Base-by-base conservation (phyloP, 1,140 invertebrate genomes). In the Brachionus paranguensis region DNA sequence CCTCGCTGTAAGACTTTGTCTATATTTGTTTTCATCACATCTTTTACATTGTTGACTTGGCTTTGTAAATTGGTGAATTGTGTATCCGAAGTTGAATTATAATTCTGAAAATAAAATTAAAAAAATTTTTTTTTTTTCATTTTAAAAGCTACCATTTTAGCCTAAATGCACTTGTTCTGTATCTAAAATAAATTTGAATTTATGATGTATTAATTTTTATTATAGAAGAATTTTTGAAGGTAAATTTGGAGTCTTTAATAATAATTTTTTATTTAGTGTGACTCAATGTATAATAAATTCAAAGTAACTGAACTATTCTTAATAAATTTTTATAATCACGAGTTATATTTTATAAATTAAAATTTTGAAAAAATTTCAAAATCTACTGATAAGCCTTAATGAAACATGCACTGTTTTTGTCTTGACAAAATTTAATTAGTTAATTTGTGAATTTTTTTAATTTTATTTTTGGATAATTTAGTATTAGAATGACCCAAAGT, bases 1-100 rank as follows among this genome's bases (percentile, higher is more conserved):
- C 89, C 90, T 47, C 90, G 85, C 84, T 90, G 86, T 72, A 90
- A 84, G 1, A 90, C 88, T n/a, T 87, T 86, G 78, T 89, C 88
- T 33, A 90, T 90, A 85, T 90, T 90, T 83, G 89, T 87, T 60
- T 88, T 87, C 89, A 90, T 90, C 1, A 90, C 88, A 72, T 86
- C 88, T 84, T 89, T 89, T 5, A 90, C 89, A 41, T 89, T 88
- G 60, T 90, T 87, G 0, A 90, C 89, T 84, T 90, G 89, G 29
- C 85, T 85, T 64, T 88, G 87, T 45, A 90, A 79, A 60, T 81
- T 60, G n/a, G 50, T 43, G 27, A 81, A 81, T 14, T 76, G 20
- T 20, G 68, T 43, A 41, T 72, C 68, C 7, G 43, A 33, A 8
- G 37, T 81, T 20, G 78, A 45, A 14, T 81, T 81, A 33, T 81